Evolutionary conservation across 2,113 vertebrate species (phyloP), one percentile per base, ranked within the genome.

Genomic region (Centropus unirufus): DNA sequence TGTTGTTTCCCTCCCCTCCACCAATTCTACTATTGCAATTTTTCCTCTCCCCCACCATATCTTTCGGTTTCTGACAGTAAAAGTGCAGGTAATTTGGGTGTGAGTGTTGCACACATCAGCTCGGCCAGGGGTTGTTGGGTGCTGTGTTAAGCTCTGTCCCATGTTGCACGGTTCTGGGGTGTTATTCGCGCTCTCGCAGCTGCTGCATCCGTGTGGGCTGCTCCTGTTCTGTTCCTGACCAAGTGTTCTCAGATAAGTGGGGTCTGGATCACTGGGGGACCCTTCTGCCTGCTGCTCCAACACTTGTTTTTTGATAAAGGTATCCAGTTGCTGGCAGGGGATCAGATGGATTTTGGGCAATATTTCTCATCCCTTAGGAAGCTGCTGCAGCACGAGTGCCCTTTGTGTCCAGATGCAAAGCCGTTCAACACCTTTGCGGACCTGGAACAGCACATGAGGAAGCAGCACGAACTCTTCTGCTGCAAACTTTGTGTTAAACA

Each of bases 371-470:
- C 84, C 81, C 74, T 63, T 78, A 99, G 99, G 98, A 98, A 98
- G 95, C 98, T 99, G 93, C 96, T 99, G 94, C 97, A 99, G 83
- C 98, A 99, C 0, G 98, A 99, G 59, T 99, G 99, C 91, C 97
- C 98, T 5, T 88, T 97, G 64, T 99, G 99, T 94, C 97, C 98
- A 1, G 98, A 99, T 17, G 94, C 97, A 29, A 98, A 98, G 34
- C 97, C 99, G 2, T 99, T 99, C 89, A 98, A 97, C 83, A 98
- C 98, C 94, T 98, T 99, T 79, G 98, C 98, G 72, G 99, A 99
- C 85, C 97, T 99, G 92, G 99, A 99, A n/a, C 98, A 99, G 68
- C 99, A 99, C 95, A 99, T 99, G 99, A 98, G 99, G 93, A 99
- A 98, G 95, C 98, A 99, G 89, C 99, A 99, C 0, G 99, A 99